phyloP scores from a whole-genome alignment of 2,797 vertebrate species.

The Cynopterus sphinx region DNA sequence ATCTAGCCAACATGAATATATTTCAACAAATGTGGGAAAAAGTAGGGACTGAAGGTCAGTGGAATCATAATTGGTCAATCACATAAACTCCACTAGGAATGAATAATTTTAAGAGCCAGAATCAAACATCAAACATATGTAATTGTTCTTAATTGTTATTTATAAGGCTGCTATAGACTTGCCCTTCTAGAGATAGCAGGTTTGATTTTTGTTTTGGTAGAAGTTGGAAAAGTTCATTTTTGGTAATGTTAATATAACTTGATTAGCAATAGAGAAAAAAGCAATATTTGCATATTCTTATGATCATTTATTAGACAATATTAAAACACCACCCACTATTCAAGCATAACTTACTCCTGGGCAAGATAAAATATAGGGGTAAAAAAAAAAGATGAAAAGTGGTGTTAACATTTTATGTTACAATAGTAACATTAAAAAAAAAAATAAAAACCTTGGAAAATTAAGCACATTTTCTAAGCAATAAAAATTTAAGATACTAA shows the following conservation, averaged over 20 bases:
- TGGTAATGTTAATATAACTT: constrained; percentile 46
- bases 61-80: constrained; percentile 54
- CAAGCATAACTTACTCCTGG: background rate
- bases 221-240: constrained; percentile 50
- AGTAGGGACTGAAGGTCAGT: constrained; percentile 41
- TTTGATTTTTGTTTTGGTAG: background rate
- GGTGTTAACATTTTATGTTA: background rate
- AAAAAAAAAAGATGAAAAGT: background rate
- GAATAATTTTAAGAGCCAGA: constrained; percentile 50
- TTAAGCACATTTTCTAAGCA: constrained; percentile 3
- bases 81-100: background rate
- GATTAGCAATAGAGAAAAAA: constrained; percentile 54
- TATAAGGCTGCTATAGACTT: background rate
- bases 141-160: background rate
- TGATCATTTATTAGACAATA: background rate
- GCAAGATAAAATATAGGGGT: background rate
- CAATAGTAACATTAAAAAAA: constrained; percentile 38
- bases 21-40: constrained; percentile 53
- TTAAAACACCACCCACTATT: background rate
- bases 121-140: background rate
- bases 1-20: constrained; percentile 64
- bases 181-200: background rate
- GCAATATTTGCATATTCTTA: constrained; percentile 38
- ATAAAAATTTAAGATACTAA: constrained; percentile 46
- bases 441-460: constrained; percentile 39